Evolutionary conservation across 2,113 vertebrate species (phyloP), one percentile per base, ranked within the genome.

Genomic region (Nesoenas mayeri): DNA sequence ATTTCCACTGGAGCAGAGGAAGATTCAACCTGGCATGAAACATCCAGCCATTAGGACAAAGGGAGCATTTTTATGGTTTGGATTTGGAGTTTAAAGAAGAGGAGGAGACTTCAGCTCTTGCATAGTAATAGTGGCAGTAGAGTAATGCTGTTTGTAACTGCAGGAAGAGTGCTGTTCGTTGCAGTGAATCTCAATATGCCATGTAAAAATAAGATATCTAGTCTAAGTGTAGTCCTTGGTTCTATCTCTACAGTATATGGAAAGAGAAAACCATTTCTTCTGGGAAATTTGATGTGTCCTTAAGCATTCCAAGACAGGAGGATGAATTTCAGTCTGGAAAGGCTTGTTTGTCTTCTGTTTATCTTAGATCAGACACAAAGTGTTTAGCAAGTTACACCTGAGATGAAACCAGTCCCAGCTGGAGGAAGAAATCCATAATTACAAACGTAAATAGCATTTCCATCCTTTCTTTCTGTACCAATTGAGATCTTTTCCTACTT

Each of bases 361-460:
- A 40, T n/a, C 38, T 73, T 36, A 69, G n/a, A 50, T 12, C 22
- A 72, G 48, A 69, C 61, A 11, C 4, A 15, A 31, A n/a, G 34
- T 6, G 79, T 73, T 54, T 31, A 70, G n/a, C 32, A 77, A 62
- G 66, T n/a, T 62, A 1, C 2, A 1, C 62, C 5, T 51, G 36
- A 80, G 44, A 20, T 48, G 14, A 61, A 69, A 50, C 21, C 18
- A 36, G 44, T 38, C 44, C 21, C 31, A 22, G 5, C 44, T 0
- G n/a, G 29, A 72, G 38, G 32, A 85, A 65, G 48, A 87, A 95
- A 72, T 67, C 18, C 38, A 9, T 34, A 25, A 2, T 24, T 62
- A 40, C 5, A 78, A 53, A 38, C 8, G 13, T 12, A 47, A 47
- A 47, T 47, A 47, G 12, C 0, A 0, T 40, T 79, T 81, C 66